These are phyloP conservation scores for Porphyrio hochstetteri DNA, from an alignment of 2,113 vertebrate genomes.

Conservation along the genomic window DNA sequence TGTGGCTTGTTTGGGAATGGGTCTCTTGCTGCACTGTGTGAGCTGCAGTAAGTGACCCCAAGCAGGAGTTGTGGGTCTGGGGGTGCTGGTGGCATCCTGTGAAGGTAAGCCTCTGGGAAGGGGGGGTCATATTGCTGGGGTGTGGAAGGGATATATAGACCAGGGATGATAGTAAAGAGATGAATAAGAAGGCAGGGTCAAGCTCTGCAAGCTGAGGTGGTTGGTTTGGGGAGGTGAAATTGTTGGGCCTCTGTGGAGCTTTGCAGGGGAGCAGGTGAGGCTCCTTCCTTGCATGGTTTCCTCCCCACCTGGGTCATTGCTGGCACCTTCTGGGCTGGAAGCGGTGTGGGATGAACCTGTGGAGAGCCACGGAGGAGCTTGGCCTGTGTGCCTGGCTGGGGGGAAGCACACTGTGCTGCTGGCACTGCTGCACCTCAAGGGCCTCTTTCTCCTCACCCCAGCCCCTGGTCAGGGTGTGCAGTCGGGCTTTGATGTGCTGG, in stretches of 20 bases:
- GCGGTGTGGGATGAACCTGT: background rate
- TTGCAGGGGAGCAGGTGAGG: fast-evolving
- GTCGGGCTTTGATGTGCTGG: fast-evolving
- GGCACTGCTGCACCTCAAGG: fast-evolving
- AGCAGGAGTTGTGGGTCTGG: fast-evolving
- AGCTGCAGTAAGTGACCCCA: fast-evolving
- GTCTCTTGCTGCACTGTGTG: fast-evolving
- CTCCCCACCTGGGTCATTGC: fast-evolving
- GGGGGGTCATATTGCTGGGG: fast-evolving
- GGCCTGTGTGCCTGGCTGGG: too few species aligned
- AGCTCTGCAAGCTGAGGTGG: background rate
- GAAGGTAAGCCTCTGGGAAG: background rate
- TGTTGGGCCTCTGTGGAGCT: fast-evolving
- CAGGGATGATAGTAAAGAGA: fast-evolving
- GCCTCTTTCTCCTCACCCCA: background rate
- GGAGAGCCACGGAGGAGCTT: fast-evolving
- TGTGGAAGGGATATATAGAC: fast-evolving
- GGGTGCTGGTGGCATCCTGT: fast-evolving
- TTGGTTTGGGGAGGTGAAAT: fast-evolving
- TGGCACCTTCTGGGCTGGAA: fast-evolving
- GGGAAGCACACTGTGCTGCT: fast-evolving
- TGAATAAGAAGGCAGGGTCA: fast-evolving
- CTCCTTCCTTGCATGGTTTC: fast-evolving
- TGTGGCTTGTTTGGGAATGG: fast-evolving
- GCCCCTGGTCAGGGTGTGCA: background rate